Conservation (phyloP, 2,888 invertebrate species). For the Ochropleura leucogaster region DNA sequence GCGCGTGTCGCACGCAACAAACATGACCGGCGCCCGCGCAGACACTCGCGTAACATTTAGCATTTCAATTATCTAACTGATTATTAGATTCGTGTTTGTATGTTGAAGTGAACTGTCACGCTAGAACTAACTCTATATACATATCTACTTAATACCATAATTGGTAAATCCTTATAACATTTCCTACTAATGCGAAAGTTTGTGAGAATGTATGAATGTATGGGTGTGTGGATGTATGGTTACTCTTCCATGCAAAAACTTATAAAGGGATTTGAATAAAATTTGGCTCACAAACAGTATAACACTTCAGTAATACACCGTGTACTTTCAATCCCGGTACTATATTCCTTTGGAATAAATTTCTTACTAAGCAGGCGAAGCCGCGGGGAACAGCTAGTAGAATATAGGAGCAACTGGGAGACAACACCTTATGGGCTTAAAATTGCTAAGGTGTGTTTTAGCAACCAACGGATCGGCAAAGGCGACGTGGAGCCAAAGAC, state of each 20-base stretch:
- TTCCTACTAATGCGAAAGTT: too few species aligned
- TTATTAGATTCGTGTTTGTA: neutral
- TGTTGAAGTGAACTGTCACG: neutral
- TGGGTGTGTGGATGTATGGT: too few species aligned
- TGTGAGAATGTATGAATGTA: too few species aligned
- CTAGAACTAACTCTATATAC: neutral
- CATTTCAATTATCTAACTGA: constrained; percentile 15
- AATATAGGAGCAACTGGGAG: neutral
- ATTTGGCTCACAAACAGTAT: too few species aligned
- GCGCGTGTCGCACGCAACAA: constrained; percentile 34
- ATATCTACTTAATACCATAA: too few species aligned
- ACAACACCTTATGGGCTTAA: neutral
- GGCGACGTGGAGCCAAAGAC: neutral
- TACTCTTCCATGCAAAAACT: neutral
- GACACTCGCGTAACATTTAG: constrained; percentile 1
- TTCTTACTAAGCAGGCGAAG: too few species aligned
- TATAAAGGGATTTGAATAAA: neutral
- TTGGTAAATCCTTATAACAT: too few species aligned
- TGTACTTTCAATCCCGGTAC: too few species aligned
- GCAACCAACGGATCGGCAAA: neutral
- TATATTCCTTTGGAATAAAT: too few species aligned
- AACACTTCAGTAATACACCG: too few species aligned
- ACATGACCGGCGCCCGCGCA: constrained; percentile 23
- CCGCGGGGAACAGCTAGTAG: neutral
- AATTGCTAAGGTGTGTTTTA: neutral